Base-by-base conservation (phyloP, 2,888 invertebrate genomes). In the Cancer borealis region DNA sequence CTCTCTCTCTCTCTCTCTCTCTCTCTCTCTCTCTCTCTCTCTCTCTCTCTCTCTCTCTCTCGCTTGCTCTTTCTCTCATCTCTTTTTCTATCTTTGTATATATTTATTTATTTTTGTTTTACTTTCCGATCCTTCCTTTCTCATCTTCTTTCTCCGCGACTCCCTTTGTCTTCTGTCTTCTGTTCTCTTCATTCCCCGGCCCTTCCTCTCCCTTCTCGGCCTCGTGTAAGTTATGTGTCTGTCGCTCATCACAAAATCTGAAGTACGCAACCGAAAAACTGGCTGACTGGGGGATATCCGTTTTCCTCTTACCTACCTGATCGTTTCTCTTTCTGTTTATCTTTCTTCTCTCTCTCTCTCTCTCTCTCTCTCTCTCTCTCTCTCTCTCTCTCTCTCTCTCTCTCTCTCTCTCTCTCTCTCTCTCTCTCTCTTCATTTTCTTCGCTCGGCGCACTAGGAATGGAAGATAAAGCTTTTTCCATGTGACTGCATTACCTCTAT, bases 361-460 rank as follows among this genome's bases (percentile, higher is more conserved):
- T 66, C 66, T 66, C 66, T 60, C 91, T 66, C 66, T 66, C 66
- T 91, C 91, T 91, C 91, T 91, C 91, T 91, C 91, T 91, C 91
- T 91, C 91, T 91, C 91, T 91, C 91, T 91, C 91, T 91, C 91
- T 91, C 91, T 66, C 91, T 39, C 91, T 54, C 91, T 26, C 91
- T 26, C 49, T 54, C 91, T 54, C 54, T 91, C 30, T 26, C 54
- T 54, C 66, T 91, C 54, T 54, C 66, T 26, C 54, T 30, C 54
- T 17, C 26, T 54, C 54, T 54, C 54, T 54, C 54, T 54, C 54
- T 54, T 54, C n/a, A 21, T n/a, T n/a, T 66, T n/a, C 54, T 54
- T 54, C 54, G 54, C 54, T 54, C 12, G 54, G 17, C 54, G 54
- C 54, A 54, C 54, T 54, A 54, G 54, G 17, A 66, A 66, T n/a